Percentiles rank a stretch among this genome's conserved stretches.
These are phyloP conservation scores for Onychomys leucogaster DNA, from an alignment of 2,797 vertebrate genomes.

Conservation along the genomic window DNA sequence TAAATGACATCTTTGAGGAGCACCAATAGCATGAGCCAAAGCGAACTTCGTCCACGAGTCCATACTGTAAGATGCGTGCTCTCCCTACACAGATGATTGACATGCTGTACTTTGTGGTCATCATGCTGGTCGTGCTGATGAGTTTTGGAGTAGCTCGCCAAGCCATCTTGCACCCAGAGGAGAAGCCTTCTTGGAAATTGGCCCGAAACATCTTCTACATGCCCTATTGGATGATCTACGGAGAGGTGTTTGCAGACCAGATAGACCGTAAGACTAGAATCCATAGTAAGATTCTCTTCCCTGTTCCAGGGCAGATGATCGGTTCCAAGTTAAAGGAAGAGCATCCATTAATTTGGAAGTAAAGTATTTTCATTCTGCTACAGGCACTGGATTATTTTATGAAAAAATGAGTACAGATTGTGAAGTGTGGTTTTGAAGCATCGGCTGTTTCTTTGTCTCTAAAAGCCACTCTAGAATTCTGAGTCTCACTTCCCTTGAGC, in stretches of 20 bases:
- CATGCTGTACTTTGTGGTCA: constrained; percentile 99
- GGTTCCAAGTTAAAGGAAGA: constrained; percentile 84
- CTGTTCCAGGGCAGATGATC: constrained; percentile 96
- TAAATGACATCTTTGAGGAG: background rate
- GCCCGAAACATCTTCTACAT: constrained; percentile 99
- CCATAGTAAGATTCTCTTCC: constrained; percentile 99
- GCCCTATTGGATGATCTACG: constrained; percentile 99
- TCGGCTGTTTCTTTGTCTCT: background rate
- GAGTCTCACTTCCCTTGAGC: background rate
- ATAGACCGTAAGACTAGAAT: constrained; percentile 99
- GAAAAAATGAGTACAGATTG: background rate
- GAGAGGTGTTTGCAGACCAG: constrained; percentile 99
- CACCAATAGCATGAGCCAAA: background rate
- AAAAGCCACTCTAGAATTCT: background rate
- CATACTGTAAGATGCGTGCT: background rate
- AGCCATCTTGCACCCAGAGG: constrained; percentile 98
- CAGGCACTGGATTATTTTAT: constrained; percentile 1
- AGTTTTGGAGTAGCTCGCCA: constrained; percentile 98
- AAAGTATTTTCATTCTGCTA: constrained; percentile 15
- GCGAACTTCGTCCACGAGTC: background rate
- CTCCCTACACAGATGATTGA: constrained; percentile 95
- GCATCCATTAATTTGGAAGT: constrained; percentile 84
- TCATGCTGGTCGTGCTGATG: constrained; percentile 99
- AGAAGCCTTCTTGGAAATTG: constrained; percentile 98
- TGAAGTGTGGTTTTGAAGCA: background rate